These are phyloP conservation scores for Sciurus niger DNA, from an alignment of 2,113 vertebrate species.

Conservation along the genomic window DNA sequence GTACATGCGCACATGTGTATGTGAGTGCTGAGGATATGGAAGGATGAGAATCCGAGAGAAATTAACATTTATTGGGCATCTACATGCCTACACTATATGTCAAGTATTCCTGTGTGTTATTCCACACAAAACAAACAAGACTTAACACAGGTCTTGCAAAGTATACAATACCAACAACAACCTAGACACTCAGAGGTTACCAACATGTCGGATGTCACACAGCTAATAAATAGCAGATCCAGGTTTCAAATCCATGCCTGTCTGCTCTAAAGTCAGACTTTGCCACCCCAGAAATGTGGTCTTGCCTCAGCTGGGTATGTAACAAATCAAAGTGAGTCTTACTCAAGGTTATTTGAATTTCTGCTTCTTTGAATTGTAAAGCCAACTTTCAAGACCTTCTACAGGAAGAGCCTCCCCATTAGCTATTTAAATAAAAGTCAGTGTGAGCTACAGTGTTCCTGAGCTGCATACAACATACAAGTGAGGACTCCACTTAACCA, in stretches of 20 bases:
- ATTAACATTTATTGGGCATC: background rate
- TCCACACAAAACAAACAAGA: background rate
- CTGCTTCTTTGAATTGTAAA: background rate
- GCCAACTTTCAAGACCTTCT: background rate
- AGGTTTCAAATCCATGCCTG: background rate
- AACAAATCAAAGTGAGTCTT: background rate
- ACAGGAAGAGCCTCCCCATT: background rate
- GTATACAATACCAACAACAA: background rate
- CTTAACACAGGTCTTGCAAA: background rate
- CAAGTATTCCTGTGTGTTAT: background rate
- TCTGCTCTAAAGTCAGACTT: background rate
- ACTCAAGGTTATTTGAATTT: no score
- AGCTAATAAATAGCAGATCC: background rate
- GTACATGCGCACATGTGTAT: background rate
- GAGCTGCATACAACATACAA: fast-evolving
- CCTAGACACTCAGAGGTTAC: background rate
- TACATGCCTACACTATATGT: background rate
- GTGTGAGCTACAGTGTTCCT: no score
- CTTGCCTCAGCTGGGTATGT: background rate
- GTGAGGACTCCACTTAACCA: background rate
- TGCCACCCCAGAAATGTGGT: background rate
- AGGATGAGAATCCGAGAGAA: background rate
- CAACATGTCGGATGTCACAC: background rate
- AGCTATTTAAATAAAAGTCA: background rate
- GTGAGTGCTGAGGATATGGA: no score